phyloP scores from a whole-genome alignment of 2,797 vertebrate genomes.

The Moxostoma hubbsi region DNA sequence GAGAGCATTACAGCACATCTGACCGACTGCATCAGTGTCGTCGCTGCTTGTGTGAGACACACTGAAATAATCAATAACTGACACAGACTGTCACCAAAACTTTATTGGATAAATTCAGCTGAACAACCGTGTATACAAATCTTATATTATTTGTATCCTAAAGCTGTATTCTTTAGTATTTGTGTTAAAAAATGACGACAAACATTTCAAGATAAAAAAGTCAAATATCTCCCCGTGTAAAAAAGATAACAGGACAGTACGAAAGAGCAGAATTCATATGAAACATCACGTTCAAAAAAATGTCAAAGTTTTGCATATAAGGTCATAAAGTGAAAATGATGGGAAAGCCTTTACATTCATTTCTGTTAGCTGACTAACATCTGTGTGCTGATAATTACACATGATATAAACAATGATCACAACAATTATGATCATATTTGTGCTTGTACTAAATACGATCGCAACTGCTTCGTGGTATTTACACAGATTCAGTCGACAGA shows the following conservation, averaged over 20 bases:
- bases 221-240: conserved; percentile 77
- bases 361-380: conserved; percentile 70
- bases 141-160: conserved; percentile 83
- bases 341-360: conserved; percentile 81
- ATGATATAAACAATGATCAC: conserved; percentile 60
- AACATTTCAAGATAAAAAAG: conserved; percentile 64
- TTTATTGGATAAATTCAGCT: conserved; percentile 79
- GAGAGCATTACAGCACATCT: not conserved
- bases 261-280: conserved; percentile 74
- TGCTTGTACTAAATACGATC: conserved; percentile 40
- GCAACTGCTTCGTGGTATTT: conserved; percentile 56
- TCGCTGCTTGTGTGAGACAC: no score
- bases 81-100: conserved; percentile 68
- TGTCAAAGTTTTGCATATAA: conserved; percentile 62
- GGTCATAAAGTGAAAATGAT: conserved; percentile 63
- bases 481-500: conserved; percentile 65
- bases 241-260: conserved; percentile 71
- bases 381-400: conserved; percentile 74
- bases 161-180: conserved; percentile 80
- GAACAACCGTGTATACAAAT: conserved; percentile 76
- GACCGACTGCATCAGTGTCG: not conserved
- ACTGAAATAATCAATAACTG: conserved; percentile 14
- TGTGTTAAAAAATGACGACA: conserved; percentile 62
- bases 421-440: conserved; percentile 1
- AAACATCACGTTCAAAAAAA: conserved; percentile 72